Evolutionary conservation across 2,113 vertebrate genomes (phyloP).

Genomic region (Solenodon paradoxus): DNA sequence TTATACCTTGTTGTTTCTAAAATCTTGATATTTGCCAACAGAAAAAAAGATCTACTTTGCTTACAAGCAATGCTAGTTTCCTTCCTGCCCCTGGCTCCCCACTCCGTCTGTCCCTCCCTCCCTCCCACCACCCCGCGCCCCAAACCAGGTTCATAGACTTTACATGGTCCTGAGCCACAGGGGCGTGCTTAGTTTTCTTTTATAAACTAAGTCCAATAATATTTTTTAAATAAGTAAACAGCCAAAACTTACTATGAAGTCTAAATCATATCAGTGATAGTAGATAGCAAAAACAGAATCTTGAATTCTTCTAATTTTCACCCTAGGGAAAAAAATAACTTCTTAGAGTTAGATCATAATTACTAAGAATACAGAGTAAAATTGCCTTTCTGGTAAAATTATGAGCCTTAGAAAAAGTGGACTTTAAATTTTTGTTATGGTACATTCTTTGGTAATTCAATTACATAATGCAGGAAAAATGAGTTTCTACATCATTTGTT

Average conservation of each 20-base stretch:
- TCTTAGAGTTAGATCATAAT: not conserved
- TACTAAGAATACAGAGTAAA: not conserved
- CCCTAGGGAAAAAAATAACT: not conserved
- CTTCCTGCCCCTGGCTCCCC: no score
- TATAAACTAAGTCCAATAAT: not conserved
- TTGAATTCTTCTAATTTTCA: conserved; percentile 1
- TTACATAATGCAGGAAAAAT: not conserved
- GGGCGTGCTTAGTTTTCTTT: no score
- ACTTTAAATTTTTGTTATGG: not conserved
- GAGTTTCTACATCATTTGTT: not conserved
- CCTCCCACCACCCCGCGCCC: no score
- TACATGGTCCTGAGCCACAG: no score
- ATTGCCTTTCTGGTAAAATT: not conserved
- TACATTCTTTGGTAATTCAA: not conserved
- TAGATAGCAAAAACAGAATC: not conserved
- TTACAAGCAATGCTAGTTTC: not conserved
- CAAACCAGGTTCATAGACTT: no score
- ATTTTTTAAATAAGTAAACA: not conserved
- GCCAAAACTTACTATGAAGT: not conserved
- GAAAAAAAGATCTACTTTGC: not conserved
- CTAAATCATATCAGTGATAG: not conserved
- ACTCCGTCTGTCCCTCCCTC: no score
- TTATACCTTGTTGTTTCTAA: not conserved
- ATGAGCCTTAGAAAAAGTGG: not conserved
- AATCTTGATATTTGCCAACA: not conserved